A percentile compares a stretch with the other conserved stretches of the same genome.
phyloP scores from a whole-genome alignment of 2,113 vertebrate genomes.

The Microcebus murinus region DNA sequence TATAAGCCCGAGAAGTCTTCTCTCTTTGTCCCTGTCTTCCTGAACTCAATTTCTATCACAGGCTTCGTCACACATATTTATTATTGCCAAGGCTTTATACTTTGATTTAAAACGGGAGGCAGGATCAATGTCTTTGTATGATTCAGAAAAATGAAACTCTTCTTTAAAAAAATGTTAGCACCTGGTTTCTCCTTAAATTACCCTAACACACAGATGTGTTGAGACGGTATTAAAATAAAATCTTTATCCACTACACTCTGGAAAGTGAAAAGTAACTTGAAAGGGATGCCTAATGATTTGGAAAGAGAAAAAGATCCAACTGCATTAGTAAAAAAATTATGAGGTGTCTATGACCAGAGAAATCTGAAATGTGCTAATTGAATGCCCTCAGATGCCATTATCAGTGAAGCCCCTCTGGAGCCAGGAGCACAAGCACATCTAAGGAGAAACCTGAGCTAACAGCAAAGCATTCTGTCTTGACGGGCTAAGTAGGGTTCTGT shows the following conservation, averaged over 20 bases:
- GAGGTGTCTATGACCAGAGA: slow-evolving; percentile 75
- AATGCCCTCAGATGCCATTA: slow-evolving; percentile 75
- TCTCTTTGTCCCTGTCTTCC: not conserved
- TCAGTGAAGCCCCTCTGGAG: slow-evolving; percentile 41
- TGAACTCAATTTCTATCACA: slow-evolving; percentile 14
- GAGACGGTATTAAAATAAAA: slow-evolving; percentile 72
- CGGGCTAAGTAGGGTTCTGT: not conserved
- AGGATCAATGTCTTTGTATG: slow-evolving; percentile 40
- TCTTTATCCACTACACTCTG: slow-evolving; percentile 58
- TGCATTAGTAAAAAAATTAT: slow-evolving; percentile 77
- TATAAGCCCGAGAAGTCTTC: not conserved
- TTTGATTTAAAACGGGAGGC: not conserved
- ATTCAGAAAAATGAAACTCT: slow-evolving; percentile 60
- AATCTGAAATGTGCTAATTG: slow-evolving; percentile 79
- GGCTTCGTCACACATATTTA: not conserved
- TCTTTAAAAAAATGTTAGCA: slow-evolving; percentile 60
- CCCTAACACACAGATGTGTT: slow-evolving; percentile 55
- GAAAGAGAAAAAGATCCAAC: slow-evolving; percentile 70
- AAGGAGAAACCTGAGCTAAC: slow-evolving; percentile 47
- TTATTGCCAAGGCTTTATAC: slow-evolving; percentile 30
- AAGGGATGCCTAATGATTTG: slow-evolving; percentile 71
- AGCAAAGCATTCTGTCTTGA: not conserved
- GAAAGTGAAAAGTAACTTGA: slow-evolving; percentile 76
- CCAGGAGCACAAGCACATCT: slow-evolving; percentile 41
- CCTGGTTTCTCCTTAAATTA: slow-evolving; percentile 71